A percentile compares a stretch with the other conserved stretches of the same genome.
Evolutionary conservation across 2,888 invertebrate genomes (phyloP).

Genomic region (Clunio marinus): DNA sequence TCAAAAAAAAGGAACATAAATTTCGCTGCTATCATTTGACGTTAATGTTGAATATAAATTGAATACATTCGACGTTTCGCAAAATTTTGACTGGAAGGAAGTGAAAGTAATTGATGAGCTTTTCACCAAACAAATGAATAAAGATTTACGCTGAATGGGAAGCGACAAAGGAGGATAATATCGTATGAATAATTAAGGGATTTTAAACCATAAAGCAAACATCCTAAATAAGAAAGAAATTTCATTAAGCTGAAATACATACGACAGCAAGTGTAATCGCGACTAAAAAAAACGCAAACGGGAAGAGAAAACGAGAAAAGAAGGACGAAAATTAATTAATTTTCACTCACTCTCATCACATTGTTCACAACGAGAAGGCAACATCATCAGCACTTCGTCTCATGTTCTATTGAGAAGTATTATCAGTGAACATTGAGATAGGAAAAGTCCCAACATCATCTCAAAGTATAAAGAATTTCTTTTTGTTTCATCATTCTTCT

Average conservation of each 20-base stretch:
- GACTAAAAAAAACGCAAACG: not conserved
- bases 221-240: not conserved
- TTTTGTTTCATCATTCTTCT: too few species aligned
- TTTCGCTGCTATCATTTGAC: too few species aligned
- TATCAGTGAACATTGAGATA: not conserved
- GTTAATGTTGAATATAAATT: not conserved
- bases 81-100: too few species aligned
- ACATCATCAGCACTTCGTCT: not conserved
- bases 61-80: not conserved
- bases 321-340: slow-evolving; percentile 28
- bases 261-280: not conserved
- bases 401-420: not conserved
- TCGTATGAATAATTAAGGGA: slow-evolving; percentile 28
- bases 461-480: not conserved
- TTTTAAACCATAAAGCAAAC: slow-evolving; percentile 23
- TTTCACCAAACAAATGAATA: not conserved
- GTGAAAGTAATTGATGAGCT: not conserved
- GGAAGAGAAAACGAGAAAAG: not conserved
- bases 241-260: slow-evolving; percentile 15
- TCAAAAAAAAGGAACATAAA: too few species aligned
- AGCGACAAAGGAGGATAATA: not conserved
- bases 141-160: not conserved
- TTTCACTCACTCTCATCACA: not conserved
- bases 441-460: too few species aligned
- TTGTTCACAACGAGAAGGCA: not conserved